These are phyloP conservation scores for Nibea albiflora DNA, from an alignment of 2,113 vertebrate genomes.

Conservation along the genomic window DNA sequence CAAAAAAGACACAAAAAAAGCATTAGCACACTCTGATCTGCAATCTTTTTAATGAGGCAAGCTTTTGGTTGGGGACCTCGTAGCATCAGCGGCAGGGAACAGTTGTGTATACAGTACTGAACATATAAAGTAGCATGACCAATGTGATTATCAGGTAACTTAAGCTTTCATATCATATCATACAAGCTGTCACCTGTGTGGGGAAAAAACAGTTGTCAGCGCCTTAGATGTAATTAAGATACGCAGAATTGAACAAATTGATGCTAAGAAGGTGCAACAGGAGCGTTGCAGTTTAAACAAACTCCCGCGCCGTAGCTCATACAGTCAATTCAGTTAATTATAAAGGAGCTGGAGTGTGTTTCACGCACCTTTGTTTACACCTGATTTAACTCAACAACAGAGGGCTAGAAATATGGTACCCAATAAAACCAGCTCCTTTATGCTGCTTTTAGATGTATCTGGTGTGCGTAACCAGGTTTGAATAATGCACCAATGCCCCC, in stretches of 20 bases:
- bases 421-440: not conserved
- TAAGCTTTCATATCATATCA: not conserved
- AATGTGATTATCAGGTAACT: not conserved
- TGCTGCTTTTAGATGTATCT: not conserved
- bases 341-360: not conserved
- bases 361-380: not conserved
- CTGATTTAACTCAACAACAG: not conserved
- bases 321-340: not conserved
- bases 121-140: not conserved
- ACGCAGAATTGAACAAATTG: not conserved
- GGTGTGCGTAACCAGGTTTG: not conserved
- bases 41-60: not conserved
- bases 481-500: not conserved
- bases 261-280: not conserved
- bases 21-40: not conserved
- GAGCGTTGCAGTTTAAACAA: not conserved
- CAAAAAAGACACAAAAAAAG: not conserved
- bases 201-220: not conserved
- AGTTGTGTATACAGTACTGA: conserved; percentile 3
- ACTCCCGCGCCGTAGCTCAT: not conserved
- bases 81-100: conserved; percentile 6
- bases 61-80: conserved; percentile 1
- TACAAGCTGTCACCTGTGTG: not conserved
- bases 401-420: not conserved
- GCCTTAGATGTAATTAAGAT: not conserved